phyloP scores from a whole-genome alignment of 1,140 invertebrate genomes.

The Temnothorax longispinosus region DNA sequence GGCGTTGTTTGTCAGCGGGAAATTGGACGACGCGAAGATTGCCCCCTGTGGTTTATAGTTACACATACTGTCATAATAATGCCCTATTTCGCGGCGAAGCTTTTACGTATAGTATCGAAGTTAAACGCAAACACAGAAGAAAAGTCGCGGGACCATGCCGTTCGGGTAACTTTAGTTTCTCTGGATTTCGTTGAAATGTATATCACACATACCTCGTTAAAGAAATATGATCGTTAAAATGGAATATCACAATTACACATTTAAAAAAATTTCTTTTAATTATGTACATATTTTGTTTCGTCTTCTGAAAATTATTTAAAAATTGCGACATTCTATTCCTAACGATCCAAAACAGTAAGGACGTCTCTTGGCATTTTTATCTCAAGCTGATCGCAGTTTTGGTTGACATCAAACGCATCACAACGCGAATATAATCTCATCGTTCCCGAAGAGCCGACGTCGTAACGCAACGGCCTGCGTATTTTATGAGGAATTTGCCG shows the following conservation, averaged over 20 bases:
- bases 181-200: not conserved
- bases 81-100: not conserved
- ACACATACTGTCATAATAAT: constrained; percentile 37
- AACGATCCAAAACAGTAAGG: not conserved
- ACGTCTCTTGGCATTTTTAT: not conserved
- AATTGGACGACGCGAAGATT: constrained; percentile 39
- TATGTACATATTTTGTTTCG: not conserved
- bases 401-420: not conserved
- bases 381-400: not conserved
- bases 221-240: no score
- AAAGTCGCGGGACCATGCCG: not conserved
- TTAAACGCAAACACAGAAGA: constrained; percentile 11
- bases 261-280: not conserved
- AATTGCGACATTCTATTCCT: not conserved
- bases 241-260: not conserved
- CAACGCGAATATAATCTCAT: not conserved
- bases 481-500: constrained; percentile 47
- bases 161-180: not conserved
- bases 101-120: not conserved
- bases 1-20: constrained; percentile 44
- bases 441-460: not conserved
- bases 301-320: not conserved
- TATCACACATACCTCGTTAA: not conserved
- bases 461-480: not conserved
- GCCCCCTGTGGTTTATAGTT: constrained; percentile 14